phyloP scores from a whole-genome alignment of 2,113 vertebrate species.

The Antigone vipio region DNA sequence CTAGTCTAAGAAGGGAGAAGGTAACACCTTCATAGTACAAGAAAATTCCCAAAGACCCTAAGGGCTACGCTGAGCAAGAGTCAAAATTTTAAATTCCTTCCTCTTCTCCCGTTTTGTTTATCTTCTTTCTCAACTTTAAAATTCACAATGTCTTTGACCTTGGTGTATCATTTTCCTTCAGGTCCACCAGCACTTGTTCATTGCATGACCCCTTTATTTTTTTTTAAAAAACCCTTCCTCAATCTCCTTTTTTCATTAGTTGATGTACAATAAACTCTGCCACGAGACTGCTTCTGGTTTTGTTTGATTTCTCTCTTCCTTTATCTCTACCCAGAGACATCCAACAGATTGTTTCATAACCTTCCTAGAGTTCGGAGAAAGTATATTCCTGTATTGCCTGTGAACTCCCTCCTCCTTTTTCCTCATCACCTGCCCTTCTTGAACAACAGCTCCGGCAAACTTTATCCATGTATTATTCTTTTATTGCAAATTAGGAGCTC shows the following conservation, averaged over 20 bases:
- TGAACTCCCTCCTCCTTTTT: not conserved
- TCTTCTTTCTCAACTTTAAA: not conserved
- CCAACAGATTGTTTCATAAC: conserved; percentile 33
- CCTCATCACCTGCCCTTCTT: not conserved
- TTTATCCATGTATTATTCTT: not conserved
- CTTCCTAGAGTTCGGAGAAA: conserved; percentile 20
- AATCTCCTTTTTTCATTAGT: conserved; percentile 1
- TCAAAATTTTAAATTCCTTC: not conserved
- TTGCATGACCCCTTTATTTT: not conserved
- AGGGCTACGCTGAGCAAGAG: not conserved
- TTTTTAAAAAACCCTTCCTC: not conserved
- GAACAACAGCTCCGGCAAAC: not conserved
- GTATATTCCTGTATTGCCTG: not conserved
- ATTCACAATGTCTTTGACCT: not conserved
- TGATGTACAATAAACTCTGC: not conserved
- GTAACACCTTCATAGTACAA: not conserved
- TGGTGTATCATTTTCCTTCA: not conserved
- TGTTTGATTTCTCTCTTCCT: conserved; percentile 30
- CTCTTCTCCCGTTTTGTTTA: not conserved
- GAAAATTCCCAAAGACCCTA: not conserved
- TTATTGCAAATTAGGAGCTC: not conserved
- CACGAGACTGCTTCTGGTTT: not conserved
- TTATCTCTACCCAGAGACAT: conserved; percentile 43
- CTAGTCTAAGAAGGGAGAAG: not conserved
- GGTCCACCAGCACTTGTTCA: not conserved